These are phyloP conservation scores for Platyrinchus mystaceus DNA, from an alignment of 2,797 vertebrate genomes.

Conservation along the genomic window DNA sequence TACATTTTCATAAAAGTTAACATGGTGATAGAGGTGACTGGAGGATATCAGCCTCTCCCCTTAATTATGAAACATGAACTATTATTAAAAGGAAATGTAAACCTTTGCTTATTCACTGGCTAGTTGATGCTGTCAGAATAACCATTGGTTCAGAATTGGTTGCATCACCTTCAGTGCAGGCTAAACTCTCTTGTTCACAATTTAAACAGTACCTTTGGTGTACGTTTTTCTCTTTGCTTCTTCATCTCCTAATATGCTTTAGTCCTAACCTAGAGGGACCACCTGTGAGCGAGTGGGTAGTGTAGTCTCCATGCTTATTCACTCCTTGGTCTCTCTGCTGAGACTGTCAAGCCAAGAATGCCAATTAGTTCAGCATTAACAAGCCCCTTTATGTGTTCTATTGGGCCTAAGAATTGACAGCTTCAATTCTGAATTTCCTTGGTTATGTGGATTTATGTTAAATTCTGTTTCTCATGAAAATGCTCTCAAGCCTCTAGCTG, in stretches of 20 bases:
- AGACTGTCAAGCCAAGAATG: conserved; percentile 63
- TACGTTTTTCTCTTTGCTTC: conserved; percentile 11
- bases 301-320: conserved; percentile 59
- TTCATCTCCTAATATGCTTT: conserved; percentile 45
- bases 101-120: neutral
- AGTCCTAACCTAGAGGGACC: conserved; percentile 58
- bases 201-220: conserved; percentile 6
- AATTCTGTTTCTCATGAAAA: conserved; percentile 65
- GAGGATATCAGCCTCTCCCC: neutral
- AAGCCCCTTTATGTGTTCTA: conserved; percentile 69
- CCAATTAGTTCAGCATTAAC: conserved; percentile 71
- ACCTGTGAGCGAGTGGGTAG: conserved; percentile 48
- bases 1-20: neutral
- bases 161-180: neutral
- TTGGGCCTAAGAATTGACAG: conserved; percentile 68
- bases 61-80: neutral
- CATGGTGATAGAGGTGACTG: neutral
- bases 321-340: conserved; percentile 58
- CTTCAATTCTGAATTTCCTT: conserved; percentile 63
- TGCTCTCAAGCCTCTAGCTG: conserved; percentile 38
- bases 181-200: neutral
- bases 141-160: neutral
- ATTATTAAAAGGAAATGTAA: conserved; percentile 6
- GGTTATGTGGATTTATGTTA: conserved; percentile 67
- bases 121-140: neutral